These are phyloP conservation scores for Galaxias olidus DNA, from an alignment of 2,797 vertebrate species.

Conservation along the genomic window DNA sequence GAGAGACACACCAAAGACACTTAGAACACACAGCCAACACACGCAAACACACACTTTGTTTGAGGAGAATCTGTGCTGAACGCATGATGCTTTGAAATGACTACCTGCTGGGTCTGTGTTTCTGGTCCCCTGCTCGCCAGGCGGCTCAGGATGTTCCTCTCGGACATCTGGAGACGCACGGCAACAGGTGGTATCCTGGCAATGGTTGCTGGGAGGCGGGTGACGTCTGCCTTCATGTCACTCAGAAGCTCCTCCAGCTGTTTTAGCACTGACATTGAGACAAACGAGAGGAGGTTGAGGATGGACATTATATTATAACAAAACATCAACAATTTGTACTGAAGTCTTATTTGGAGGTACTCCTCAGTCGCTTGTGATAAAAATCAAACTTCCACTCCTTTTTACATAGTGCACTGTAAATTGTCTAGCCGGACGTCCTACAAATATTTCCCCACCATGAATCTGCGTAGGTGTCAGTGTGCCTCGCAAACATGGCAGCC, in stretches of 20 bases:
- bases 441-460: too few species aligned
- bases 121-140: slow-evolving; percentile 93
- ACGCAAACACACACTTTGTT: background rate
- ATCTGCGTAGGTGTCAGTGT: background rate
- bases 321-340: too few species aligned
- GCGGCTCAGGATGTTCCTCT: slow-evolving; percentile 95
- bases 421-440: too few species aligned
- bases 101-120: slow-evolving; percentile 83
- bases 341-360: too few species aligned
- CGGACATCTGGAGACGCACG: slow-evolving; percentile 95
- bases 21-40: background rate
- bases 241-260: slow-evolving; percentile 96
- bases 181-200: slow-evolving; percentile 96
- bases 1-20: background rate
- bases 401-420: too few species aligned
- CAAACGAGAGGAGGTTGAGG: background rate
- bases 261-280: slow-evolving; percentile 85
- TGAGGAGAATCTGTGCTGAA: too few species aligned
- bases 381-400: too few species aligned
- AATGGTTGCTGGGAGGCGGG: slow-evolving; percentile 93
- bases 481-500: background rate
- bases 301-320: too few species aligned
- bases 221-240: slow-evolving; percentile 99
- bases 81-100: background rate
- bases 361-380: too few species aligned